Conservation (phyloP, 2,113 vertebrate genomes). For the Hucho hucho region DNA sequence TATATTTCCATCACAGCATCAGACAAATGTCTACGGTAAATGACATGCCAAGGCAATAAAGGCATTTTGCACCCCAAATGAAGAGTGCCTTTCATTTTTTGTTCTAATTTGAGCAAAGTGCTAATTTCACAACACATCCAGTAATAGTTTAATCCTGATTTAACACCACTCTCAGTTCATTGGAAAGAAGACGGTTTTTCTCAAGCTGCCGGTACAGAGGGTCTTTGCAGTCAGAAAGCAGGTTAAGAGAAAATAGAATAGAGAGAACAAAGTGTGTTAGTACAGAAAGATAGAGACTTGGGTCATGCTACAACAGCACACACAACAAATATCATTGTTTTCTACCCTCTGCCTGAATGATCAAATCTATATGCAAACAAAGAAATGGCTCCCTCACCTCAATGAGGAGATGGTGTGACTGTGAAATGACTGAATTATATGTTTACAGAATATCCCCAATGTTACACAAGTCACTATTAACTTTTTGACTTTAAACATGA, state of each 20-base stretch:
- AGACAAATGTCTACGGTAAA: constrained; percentile 21
- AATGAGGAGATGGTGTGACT: background rate
- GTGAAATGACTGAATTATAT: background rate
- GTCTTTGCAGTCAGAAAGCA: constrained; percentile 87
- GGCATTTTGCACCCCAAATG: background rate
- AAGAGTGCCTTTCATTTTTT: too few relatives aligned
- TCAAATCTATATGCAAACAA: too few relatives aligned
- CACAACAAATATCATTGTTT: too few relatives aligned
- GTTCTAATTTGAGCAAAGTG: constrained; percentile 14
- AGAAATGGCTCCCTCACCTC: background rate
- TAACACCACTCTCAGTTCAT: constrained; percentile 93
- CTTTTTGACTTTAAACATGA: too few relatives aligned
- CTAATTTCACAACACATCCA: constrained; percentile 14
- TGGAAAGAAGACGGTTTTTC: constrained; percentile 93
- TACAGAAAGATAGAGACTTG: background rate
- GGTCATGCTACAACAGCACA: too few relatives aligned
- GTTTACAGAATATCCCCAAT: too few relatives aligned
- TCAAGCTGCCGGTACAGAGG: constrained; percentile 95
- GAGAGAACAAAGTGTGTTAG: background rate
- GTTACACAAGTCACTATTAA: too few relatives aligned
- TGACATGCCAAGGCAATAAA: background rate
- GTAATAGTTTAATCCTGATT: constrained; percentile 81
- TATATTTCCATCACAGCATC: constrained; percentile 26
- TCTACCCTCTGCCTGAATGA: too few relatives aligned
- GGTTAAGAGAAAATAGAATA: constrained; percentile 72